Evolutionary conservation across 2,113 vertebrate genomes (phyloP).

Genomic region (Chelonoidis abingdonii): DNA sequence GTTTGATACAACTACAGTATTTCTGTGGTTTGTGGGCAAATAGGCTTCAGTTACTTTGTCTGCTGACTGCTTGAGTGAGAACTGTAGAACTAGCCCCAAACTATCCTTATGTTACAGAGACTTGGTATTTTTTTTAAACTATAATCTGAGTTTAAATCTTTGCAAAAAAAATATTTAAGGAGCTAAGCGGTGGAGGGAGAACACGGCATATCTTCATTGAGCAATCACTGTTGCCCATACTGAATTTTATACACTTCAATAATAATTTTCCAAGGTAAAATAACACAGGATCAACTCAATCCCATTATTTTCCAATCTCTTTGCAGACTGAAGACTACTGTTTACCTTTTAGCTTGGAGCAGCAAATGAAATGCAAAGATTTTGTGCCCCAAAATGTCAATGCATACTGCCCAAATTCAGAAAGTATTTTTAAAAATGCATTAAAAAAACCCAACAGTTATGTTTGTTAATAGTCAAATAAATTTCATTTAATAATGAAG

Average conservation of each 20-base stretch:
- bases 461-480: neutral
- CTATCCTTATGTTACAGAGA: neutral
- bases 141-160: fast-evolving
- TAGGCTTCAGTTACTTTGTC: slow-evolving; percentile 48
- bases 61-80: slow-evolving; percentile 46
- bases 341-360: neutral
- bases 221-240: neutral
- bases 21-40: slow-evolving; percentile 66
- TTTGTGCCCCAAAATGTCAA: neutral
- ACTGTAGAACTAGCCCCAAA: neutral
- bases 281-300: neutral
- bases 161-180: neutral
- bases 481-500: neutral
- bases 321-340: neutral
- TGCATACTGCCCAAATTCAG: neutral
- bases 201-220: neutral
- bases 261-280: neutral
- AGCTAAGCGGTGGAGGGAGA: neutral
- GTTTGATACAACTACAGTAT: neutral
- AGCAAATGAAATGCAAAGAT: neutral
- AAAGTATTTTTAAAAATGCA: neutral
- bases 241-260: neutral
- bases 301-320: neutral
- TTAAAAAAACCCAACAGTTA: neutral
- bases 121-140: neutral